phyloP scores from a whole-genome alignment of 1,140 invertebrate species.

The Lepidurus apus region DNA sequence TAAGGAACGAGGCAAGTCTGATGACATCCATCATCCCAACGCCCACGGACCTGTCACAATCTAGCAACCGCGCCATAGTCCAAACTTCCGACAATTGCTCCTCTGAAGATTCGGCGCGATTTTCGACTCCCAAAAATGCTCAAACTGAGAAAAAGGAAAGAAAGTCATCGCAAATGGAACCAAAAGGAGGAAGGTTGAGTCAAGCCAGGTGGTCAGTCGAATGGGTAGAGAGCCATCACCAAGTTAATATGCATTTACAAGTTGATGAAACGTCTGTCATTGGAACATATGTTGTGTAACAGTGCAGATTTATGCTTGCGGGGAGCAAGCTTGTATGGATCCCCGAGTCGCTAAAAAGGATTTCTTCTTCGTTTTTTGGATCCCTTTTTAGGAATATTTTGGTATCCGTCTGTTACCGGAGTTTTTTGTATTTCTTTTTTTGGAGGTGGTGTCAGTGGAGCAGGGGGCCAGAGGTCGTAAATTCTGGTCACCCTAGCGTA shows the following conservation, averaged over 20 bases:
- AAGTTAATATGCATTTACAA: constrained; percentile 11
- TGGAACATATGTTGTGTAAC: background rate
- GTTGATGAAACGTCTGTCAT: constrained; percentile 19
- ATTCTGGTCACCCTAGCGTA: constrained; percentile 7
- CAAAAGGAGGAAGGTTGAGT: background rate
- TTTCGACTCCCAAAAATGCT: background rate
- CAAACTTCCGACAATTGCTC: too few species aligned
- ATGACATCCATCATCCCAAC: constrained; percentile 17
- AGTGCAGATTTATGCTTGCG: background rate
- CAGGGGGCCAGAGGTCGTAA: background rate
- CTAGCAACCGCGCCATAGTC: background rate
- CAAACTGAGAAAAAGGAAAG: background rate
- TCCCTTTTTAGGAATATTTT: too few species aligned
- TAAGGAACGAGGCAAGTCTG: background rate
- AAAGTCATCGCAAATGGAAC: background rate
- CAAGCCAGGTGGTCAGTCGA: background rate
- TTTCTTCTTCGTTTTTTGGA: too few species aligned
- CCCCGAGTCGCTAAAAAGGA: background rate
- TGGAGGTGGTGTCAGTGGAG: background rate
- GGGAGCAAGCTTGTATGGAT: background rate
- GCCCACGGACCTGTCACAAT: constrained; percentile 17
- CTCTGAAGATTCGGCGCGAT: background rate
- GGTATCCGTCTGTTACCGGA: too few species aligned
- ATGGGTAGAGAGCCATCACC: background rate
- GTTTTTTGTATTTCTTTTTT: background rate